Base-by-base conservation (phyloP, 2,888 invertebrate species). In the Zootermopsis nevadensis region DNA sequence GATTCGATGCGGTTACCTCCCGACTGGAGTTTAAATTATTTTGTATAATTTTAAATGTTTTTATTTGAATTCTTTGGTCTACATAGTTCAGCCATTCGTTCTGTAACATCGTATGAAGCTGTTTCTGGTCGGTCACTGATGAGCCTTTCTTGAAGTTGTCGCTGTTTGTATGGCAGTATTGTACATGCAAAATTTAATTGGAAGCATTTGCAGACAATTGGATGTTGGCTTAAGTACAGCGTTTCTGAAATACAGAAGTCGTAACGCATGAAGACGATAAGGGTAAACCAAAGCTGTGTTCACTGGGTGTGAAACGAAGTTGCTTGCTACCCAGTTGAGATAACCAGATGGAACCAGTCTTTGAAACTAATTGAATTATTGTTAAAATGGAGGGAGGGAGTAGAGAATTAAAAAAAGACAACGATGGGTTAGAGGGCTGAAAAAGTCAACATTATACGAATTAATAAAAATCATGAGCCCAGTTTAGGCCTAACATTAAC, bases 161-260 rank as follows among this genome's bases (percentile, higher is more conserved):
- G 27, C 60, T 27, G n/a, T 27, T 60, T 60, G 60, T 60, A 60
- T 8, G 60, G n/a, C 60, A n/a, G n/a, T 60, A 60, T 60, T 38
- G n/a, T 42, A 42, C 74, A 74, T 38, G n/a, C n/a, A n/a, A 24
- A 74, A 74, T 74, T 74, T 74, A 74, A 74, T 74, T 74, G 74
- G 35, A 74, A 74, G 31, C 35, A 42, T 74, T 42, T 74, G 38
- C 74, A 74, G 24, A 74, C 74, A 38, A 42, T 74, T 74, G 74
- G 74, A 27, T 60, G 60, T 3, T n/a, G 74, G 24, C 38, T 12
- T 38, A 19, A 38, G 19, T n/a, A 42, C 35, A 10, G 38, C 6
- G 19, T 48, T 15, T 15, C 48, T 48, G 48, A 48, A 60, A 27
- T 60, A n/a, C n/a, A 27, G 7, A 60, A 8, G 27, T 7, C 15